Percentiles rank a stretch among this genome's conserved stretches.
phyloP scores from a whole-genome alignment of 2,888 invertebrate species.

The Thelaira solivaga region DNA sequence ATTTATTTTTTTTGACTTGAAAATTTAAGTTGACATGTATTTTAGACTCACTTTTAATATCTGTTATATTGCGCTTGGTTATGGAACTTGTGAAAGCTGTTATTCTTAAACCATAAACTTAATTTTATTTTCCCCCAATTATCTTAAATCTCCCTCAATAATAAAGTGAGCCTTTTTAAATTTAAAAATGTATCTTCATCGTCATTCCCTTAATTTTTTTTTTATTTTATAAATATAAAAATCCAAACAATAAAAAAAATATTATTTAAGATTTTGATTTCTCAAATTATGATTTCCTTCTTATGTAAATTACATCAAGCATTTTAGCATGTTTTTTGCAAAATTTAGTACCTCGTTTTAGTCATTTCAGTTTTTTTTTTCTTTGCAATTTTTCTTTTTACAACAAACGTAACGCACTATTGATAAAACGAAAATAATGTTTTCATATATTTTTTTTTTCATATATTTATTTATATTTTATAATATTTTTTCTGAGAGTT shows the following conservation, averaged over 20 bases:
- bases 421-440: conserved; percentile 55
- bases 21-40: too few relatives aligned
- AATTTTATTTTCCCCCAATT: too few relatives aligned
- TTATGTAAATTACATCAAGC: conserved; percentile 56
- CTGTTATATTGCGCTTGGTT: too few relatives aligned
- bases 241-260: not conserved
- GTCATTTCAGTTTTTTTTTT: too few relatives aligned
- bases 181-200: not conserved
- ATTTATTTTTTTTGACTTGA: too few relatives aligned
- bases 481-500: conserved; percentile 1
- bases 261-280: conserved; percentile 30
- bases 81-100: too few relatives aligned
- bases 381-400: not conserved
- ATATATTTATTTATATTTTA: too few relatives aligned
- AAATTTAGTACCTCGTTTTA: not conserved
- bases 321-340: conserved; percentile 27
- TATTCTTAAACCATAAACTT: too few relatives aligned
- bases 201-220: too few relatives aligned
- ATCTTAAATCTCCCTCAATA: too few relatives aligned
- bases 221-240: not conserved
- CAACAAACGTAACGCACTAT: conserved; percentile 19
- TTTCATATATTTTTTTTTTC: conserved; percentile 20
- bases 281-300: conserved; percentile 56
- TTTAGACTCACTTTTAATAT: too few relatives aligned
- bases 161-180: not conserved